A percentile compares a stretch with the other conserved stretches of the same genome.
phyloP scores from a whole-genome alignment of 2,797 vertebrate genomes.

The Scolopax rusticola region DNA sequence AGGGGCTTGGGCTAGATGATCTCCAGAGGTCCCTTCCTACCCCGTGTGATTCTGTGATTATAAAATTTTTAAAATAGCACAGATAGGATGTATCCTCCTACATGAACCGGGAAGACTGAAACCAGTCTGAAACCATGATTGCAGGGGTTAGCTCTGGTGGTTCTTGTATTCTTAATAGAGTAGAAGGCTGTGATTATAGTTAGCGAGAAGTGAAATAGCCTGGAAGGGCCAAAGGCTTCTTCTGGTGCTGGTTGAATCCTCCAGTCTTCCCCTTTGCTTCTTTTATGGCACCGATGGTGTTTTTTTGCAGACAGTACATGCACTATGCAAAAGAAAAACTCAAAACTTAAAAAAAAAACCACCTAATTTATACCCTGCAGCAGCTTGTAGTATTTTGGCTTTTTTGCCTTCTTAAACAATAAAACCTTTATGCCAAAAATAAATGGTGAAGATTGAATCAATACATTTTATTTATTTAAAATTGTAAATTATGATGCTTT shows the following conservation, averaged over 20 bases:
- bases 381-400: not conserved
- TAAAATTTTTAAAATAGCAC: not conserved
- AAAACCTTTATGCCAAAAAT: not conserved
- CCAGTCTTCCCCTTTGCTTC: not conserved
- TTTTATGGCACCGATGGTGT: not conserved
- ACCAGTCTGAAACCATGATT: not conserved
- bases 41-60: too few relatives aligned
- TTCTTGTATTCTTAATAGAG: not conserved
- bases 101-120: not conserved
- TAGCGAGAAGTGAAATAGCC: not conserved
- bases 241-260: not conserved
- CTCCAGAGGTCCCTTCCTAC: too few relatives aligned
- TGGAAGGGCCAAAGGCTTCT: not conserved
- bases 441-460: not conserved
- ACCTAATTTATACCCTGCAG: not conserved
- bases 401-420: not conserved
- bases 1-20: too few relatives aligned
- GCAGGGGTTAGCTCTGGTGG: not conserved
- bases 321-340: not conserved
- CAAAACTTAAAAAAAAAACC: not conserved
- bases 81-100: not conserved
- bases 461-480: not conserved
- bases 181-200: not conserved
- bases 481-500: not conserved
- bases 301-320: not conserved